Evolutionary conservation across 2,888 invertebrate species (phyloP).

Genomic region (Julus scanicus): DNA sequence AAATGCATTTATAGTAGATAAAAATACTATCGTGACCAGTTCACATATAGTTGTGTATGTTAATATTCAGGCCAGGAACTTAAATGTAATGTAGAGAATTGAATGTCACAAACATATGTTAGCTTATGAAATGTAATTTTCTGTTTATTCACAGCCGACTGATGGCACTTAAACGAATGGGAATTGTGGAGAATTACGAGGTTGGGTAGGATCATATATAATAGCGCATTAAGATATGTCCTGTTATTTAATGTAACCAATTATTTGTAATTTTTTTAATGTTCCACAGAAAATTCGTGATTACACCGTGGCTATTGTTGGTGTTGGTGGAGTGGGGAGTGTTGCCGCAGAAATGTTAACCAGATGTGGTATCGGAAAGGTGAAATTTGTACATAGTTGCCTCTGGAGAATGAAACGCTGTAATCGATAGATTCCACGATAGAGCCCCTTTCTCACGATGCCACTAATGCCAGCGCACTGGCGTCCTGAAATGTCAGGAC

Average conservation of each 20-base stretch:
- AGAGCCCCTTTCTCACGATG: too few species aligned
- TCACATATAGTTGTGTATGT: not conserved
- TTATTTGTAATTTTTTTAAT: constrained; percentile 34
- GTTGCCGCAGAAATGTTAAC: constrained; percentile 99
- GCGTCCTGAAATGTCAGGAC: too few species aligned
- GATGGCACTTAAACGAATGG: constrained; percentile 99
- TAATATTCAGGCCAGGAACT: not conserved
- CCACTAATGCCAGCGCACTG: too few species aligned
- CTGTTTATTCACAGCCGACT: constrained; percentile 77
- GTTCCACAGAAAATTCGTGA: constrained; percentile 77
- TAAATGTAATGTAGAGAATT: not conserved
- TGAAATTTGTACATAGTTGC: constrained; percentile 63
- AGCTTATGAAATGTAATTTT: not conserved
- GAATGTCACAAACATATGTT: constrained; percentile 21
- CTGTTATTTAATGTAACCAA: not conserved
- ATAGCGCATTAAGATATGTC: constrained; percentile 43
- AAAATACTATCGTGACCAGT: not conserved
- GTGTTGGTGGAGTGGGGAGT: constrained; percentile 99
- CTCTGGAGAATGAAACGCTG: too few species aligned
- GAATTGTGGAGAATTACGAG: constrained; percentile 98
- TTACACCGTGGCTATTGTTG: constrained; percentile 91
- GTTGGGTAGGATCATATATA: constrained; percentile 63
- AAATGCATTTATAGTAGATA: not conserved
- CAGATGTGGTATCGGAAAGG: constrained; percentile 97
- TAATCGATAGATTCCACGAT: too few species aligned